These are phyloP conservation scores for Chelonoidis abingdonii DNA, from an alignment of 2,113 vertebrate species.

Conservation along the genomic window DNA sequence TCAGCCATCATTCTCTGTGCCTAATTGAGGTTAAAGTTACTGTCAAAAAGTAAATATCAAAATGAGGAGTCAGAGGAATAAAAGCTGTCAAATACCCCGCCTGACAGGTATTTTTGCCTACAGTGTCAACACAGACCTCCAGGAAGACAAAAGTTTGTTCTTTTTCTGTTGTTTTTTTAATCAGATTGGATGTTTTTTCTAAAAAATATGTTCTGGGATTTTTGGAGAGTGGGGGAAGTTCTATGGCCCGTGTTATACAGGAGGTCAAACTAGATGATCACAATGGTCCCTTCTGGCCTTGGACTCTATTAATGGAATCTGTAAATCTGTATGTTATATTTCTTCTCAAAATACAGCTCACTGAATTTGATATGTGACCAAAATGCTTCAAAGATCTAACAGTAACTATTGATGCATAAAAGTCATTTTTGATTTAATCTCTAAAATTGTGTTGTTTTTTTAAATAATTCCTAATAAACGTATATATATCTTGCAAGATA, in stretches of 20 bases:
- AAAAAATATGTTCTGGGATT: background rate
- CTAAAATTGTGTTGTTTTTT: background rate
- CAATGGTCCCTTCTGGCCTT: background rate
- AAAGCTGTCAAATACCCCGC: constrained; percentile 58
- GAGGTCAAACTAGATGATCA: background rate
- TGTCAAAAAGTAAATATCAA: constrained; percentile 70
- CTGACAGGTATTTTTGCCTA: constrained; percentile 48
- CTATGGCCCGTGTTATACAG: background rate
- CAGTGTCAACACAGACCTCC: constrained; percentile 16
- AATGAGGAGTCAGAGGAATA: constrained; percentile 34
- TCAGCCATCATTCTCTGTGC: constrained; percentile 56
- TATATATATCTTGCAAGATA: background rate
- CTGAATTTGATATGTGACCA: background rate
- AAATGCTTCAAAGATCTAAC: background rate
- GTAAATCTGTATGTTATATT: background rate
- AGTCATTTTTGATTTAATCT: background rate
- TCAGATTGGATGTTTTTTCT: background rate
- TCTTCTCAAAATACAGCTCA: background rate
- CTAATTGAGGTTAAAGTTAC: constrained; percentile 66
- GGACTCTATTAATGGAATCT: background rate
- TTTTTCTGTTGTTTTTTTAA: background rate
- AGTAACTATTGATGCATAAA: background rate
- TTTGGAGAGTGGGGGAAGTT: background rate
- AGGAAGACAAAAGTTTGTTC: background rate
- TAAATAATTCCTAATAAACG: constrained; percentile 5